A percentile compares a stretch with the other conserved stretches of the same genome.
Conservation (phyloP, 1,140 invertebrate genomes). For the Pollicipes pollicipes region DNA sequence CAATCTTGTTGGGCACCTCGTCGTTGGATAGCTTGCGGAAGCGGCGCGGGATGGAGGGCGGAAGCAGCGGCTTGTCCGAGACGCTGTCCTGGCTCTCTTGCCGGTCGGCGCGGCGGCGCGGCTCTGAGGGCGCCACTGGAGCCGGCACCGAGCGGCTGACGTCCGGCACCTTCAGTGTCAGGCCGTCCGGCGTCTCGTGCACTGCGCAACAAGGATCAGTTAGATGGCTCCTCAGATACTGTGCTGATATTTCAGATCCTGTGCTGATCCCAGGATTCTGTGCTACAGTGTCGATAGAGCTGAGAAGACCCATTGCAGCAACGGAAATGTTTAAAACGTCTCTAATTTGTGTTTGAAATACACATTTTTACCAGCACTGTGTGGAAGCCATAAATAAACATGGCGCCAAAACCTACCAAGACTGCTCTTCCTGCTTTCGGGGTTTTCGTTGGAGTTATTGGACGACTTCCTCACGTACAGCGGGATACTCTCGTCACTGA, state of each 20-base stretch:
- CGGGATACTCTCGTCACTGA: conserved; percentile 13
- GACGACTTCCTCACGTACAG: conserved; percentile 13
- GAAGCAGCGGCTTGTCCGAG: conserved; percentile 18
- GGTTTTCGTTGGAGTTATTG: background rate
- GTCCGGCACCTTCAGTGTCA: background rate
- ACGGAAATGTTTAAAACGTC: too few relatives aligned
- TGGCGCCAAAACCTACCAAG: too few relatives aligned
- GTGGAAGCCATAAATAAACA: too few relatives aligned
- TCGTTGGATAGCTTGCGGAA: conserved; percentile 17
- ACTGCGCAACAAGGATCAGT: too few relatives aligned
- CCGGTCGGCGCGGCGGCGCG: background rate
- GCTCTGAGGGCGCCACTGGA: background rate
- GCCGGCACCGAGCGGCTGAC: background rate
- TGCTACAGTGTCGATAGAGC: too few relatives aligned
- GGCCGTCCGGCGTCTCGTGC: background rate
- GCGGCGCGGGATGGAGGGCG: conserved; percentile 25
- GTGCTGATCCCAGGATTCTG: too few relatives aligned
- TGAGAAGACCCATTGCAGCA: too few relatives aligned
- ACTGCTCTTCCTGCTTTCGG: too few relatives aligned
- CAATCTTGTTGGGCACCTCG: conserved; percentile 44
- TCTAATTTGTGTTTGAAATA: too few relatives aligned
- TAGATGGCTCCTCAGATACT: too few relatives aligned
- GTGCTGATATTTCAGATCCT: too few relatives aligned
- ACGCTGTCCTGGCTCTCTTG: conserved; percentile 9
- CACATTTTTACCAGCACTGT: too few relatives aligned